phyloP scores from a whole-genome alignment of 2,113 vertebrate species.

The Pantherophis guttatus region DNA sequence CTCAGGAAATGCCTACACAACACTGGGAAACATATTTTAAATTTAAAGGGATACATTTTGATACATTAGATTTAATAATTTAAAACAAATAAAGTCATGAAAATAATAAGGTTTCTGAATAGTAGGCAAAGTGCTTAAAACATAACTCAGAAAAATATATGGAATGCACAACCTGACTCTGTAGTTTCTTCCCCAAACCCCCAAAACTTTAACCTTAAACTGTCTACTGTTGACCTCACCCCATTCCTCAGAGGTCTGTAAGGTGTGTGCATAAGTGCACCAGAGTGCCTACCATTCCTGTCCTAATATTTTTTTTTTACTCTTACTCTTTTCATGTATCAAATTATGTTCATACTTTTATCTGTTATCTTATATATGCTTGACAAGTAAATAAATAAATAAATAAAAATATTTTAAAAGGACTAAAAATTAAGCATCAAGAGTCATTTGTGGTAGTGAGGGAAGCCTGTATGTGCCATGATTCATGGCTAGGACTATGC shows the following conservation, averaged over 20 bases:
- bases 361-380: no score
- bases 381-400: no score
- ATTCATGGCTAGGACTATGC: background rate
- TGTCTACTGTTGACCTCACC: no score
- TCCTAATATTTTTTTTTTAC: no score
- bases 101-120: background rate
- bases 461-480: background rate
- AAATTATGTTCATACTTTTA: no score
- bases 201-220: no score
- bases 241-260: no score
- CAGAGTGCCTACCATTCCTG: no score
- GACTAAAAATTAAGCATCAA: background rate
- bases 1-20: constrained; percentile 11
- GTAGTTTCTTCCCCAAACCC: no score
- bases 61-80: background rate
- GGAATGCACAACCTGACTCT: no score
- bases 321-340: no score
- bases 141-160: background rate
- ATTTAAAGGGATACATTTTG: constrained; percentile 1
- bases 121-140: background rate
- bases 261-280: no score
- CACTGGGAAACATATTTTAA: constrained; percentile 12
- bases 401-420: background rate
- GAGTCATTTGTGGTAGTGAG: background rate
- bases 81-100: background rate